Evolutionary conservation across 2,888 invertebrate genomes (phyloP), one percentile per base, ranked within the genome.

Genomic region (Sclerodermus sp.): DNA sequence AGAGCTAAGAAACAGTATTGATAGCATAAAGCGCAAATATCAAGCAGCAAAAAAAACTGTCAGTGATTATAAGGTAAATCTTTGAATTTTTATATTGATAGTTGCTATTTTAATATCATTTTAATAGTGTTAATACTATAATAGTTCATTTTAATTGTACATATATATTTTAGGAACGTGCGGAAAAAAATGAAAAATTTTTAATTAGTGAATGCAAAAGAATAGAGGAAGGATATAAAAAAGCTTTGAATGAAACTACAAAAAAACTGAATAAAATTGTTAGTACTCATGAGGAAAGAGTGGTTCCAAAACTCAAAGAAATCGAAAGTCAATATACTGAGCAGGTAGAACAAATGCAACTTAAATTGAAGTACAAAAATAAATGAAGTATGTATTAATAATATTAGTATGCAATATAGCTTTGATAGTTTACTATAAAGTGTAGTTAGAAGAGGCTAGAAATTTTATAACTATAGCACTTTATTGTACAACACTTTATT

Each of bases 141-240:
- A 47, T 8, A 9, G 17, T 44, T 47, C 42, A 45, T 18, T 51
- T 43, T 40, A n/a, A n/a, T n/a, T 37, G 30, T 46, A 30, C 10
- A 13, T 31, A 38, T 18, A 18, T 55, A 49, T 73, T 76, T 15
- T 64, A 86, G 84, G 83, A 85, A 56, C 85, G 86, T 60, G 82
- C 85, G 14, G 79, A 82, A 23, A 85, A 86, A 58, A 86, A 85
- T 62, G 86, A 87, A 52, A 82, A 83, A 18, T 86, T 86, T 66
- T 82, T 85, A 57, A 80, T 81, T 59, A 82, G 81, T 50, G 87
- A 87, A 71, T 83, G 85, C 68, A 83, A 84, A 54, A 80, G 87
- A 36, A 82, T 87, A 61, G 86, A 87, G 64, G 80, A 82, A 36
- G 85, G 84, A 56, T 87, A 87, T 66, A 78, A 82, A 57, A 81